Evolutionary conservation across 2,888 invertebrate species (phyloP).

Genomic region (Muschampia plurimacula): DNA sequence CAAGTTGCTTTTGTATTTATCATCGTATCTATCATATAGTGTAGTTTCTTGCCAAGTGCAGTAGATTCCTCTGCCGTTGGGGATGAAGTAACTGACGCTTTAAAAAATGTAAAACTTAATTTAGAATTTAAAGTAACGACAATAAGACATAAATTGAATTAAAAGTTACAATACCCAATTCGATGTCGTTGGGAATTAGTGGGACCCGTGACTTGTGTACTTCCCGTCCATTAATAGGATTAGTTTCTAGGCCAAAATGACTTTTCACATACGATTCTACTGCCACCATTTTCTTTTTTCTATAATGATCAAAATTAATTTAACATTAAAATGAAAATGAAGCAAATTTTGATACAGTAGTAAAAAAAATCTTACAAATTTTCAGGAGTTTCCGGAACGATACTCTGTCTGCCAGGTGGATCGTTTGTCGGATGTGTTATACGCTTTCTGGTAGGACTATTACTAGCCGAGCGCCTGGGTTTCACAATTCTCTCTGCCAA

Average conservation of each 20-base stretch:
- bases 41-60: conserved; percentile 59
- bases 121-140: conserved; percentile 16
- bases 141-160: not conserved
- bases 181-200: conserved; percentile 61
- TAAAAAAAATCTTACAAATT: conserved; percentile 52
- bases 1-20: conserved; percentile 52
- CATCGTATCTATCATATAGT: conserved; percentile 60
- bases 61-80: conserved; percentile 56
- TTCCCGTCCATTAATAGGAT: conserved; percentile 42
- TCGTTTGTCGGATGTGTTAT: conserved; percentile 43
- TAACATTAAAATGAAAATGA: not conserved
- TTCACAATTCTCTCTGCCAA: conserved; percentile 50
- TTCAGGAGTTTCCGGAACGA: conserved; percentile 52
- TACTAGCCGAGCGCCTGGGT: conserved; percentile 54
- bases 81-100: conserved; percentile 59
- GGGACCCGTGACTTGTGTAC: conserved; percentile 59
- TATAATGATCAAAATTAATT: conserved; percentile 34
- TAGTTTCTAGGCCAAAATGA: conserved; percentile 55
- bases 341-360: not conserved
- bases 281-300: conserved; percentile 65
- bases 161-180: conserved; percentile 53
- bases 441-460: conserved; percentile 52
- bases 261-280: conserved; percentile 66
- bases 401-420: conserved; percentile 42
- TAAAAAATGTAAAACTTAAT: conserved; percentile 24